Conservation (phyloP, 1,140 invertebrate genomes). For the Trinorchestia longiramus region DNA sequence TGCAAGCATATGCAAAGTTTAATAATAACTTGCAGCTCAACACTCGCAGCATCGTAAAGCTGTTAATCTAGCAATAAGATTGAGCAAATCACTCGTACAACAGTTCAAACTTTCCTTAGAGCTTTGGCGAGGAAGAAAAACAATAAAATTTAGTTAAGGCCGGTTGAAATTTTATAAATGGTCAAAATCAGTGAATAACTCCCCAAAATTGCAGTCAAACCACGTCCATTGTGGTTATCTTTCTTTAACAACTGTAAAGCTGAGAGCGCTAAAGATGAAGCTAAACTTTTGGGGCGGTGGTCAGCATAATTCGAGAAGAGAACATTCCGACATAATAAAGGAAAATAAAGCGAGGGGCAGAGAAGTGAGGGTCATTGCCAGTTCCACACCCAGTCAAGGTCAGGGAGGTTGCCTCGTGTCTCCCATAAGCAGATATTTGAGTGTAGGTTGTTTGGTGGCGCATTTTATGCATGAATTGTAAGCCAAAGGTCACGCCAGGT, state of each 20-base stretch:
- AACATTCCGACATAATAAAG: not conserved
- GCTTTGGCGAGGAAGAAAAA: no score
- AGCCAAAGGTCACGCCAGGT: slow-evolving; percentile 24
- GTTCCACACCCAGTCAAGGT: slow-evolving; percentile 55
- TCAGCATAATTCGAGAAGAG: not conserved
- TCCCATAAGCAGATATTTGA: not conserved
- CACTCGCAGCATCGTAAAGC: no score
- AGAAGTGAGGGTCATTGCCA: not conserved
- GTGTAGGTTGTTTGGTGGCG: slow-evolving; percentile 15
- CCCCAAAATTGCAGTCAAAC: not conserved
- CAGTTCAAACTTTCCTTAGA: no score
- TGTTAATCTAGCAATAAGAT: no score
- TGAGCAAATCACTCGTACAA: no score
- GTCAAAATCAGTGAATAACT: not conserved
- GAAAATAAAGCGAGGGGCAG: not conserved
- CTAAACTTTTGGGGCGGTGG: not conserved
- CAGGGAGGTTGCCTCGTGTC: slow-evolving; percentile 46
- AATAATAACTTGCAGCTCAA: no score
- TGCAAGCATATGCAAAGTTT: no score
- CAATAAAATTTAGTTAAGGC: no score
- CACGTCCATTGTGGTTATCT: not conserved
- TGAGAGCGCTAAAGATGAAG: not conserved
- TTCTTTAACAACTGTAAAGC: not conserved
- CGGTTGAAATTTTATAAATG: no score
- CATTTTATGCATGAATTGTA: not conserved